Percentiles rank a stretch among this genome's conserved stretches.
Conservation (phyloP, 2,113 vertebrate species). For the Aegotheles bennettii region DNA sequence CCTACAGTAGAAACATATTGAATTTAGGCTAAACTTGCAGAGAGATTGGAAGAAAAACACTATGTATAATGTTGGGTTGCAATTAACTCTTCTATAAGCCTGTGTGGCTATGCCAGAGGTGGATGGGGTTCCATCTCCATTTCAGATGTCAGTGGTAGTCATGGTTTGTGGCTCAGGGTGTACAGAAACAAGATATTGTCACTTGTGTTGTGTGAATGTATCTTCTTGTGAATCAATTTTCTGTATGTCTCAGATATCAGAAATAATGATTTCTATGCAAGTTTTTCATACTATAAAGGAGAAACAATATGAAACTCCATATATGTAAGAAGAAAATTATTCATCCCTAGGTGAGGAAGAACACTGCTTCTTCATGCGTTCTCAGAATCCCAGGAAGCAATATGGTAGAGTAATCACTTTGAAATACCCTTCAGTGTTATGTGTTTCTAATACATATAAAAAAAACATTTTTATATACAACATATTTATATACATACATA, state of each 20-base stretch:
- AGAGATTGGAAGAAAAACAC: slow-evolving; percentile 13
- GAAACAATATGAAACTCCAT: background rate
- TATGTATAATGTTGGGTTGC: background rate
- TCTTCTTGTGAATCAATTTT: background rate
- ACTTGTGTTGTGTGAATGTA: background rate
- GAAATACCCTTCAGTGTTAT: background rate
- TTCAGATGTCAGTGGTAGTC: background rate
- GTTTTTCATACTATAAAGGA: background rate
- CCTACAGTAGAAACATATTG: slow-evolving; percentile 66
- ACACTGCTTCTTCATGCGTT: background rate
- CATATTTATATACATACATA: background rate
- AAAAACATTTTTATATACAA: background rate
- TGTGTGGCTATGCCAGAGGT: background rate
- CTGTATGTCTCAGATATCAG: background rate
- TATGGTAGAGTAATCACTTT: background rate
- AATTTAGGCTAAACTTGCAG: slow-evolving; percentile 64
- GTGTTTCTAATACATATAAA: background rate
- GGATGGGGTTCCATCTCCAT: background rate
- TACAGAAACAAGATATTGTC: background rate
- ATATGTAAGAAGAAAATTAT: background rate
- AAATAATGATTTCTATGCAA: background rate
- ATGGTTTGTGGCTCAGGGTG: background rate
- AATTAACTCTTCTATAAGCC: background rate
- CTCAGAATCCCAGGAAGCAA: background rate
- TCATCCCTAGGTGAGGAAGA: background rate